A percentile compares a stretch with the other conserved stretches of the same genome.
phyloP scores from a whole-genome alignment of 2,888 invertebrate genomes.

The Hypena proboscidalis region DNA sequence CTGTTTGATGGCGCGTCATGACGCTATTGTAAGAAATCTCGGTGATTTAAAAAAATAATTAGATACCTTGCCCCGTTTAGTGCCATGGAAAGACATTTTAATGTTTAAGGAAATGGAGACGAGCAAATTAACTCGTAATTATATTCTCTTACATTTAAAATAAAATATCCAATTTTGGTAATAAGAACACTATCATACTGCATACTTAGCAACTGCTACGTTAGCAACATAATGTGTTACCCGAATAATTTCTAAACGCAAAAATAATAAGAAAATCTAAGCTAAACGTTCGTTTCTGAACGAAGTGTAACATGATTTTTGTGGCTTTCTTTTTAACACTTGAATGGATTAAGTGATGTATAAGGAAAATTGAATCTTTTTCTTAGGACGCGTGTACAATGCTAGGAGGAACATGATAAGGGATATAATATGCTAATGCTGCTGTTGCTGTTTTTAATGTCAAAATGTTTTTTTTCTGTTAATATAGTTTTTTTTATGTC shows the following conservation, averaged over 20 bases:
- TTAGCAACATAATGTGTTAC: too few species aligned
- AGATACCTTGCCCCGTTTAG: slow-evolving; percentile 38
- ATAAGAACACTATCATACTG: too few species aligned
- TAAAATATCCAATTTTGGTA: too few species aligned
- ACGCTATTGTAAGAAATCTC: slow-evolving; percentile 26
- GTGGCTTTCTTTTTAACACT: slow-evolving; percentile 24
- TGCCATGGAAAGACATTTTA: slow-evolving; percentile 23
- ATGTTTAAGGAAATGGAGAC: slow-evolving; percentile 15
- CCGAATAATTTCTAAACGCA: too few species aligned
- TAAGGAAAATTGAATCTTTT: slow-evolving; percentile 31
- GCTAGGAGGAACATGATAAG: slow-evolving; percentile 10
- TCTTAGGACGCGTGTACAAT: slow-evolving; percentile 37
- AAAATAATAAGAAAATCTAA: too few species aligned
- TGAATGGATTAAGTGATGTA: slow-evolving; percentile 34
- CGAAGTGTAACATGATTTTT: too few species aligned
- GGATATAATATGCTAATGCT: slow-evolving; percentile 5
- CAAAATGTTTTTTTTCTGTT: too few species aligned
- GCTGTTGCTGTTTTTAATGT: too few species aligned
- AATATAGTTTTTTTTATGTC: too few species aligned
- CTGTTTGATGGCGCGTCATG: slow-evolving; percentile 42
- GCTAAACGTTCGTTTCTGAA: too few species aligned
- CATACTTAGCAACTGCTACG: too few species aligned
- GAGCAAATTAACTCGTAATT: slow-evolving; percentile 20
- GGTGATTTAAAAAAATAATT: slow-evolving; percentile 31
- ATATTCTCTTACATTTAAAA: too few species aligned